These are phyloP conservation scores for Cordilura impudica DNA, from an alignment of 2,888 invertebrate species.

Conservation along the genomic window DNA sequence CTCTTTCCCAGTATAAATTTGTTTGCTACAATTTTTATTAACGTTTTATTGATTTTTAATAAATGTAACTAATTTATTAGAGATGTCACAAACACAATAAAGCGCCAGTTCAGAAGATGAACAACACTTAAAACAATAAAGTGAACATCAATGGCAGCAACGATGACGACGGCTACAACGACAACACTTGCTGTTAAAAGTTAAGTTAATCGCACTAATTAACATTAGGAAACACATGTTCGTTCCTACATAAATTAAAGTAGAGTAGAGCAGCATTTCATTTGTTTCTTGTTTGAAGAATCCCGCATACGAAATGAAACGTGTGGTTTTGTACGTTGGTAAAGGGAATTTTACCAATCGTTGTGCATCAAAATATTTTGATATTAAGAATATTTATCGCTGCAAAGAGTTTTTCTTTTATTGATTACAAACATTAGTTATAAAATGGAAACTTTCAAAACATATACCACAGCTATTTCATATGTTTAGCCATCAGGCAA, in stretches of 20 bases:
- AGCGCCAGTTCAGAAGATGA: constrained; percentile 32
- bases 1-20: neutral
- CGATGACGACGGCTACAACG: neutral
- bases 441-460: neutral
- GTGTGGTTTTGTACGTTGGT: neutral
- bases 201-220: constrained; percentile 44
- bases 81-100: constrained; percentile 9
- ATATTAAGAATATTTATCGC: constrained; percentile 14
- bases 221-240: constrained; percentile 41
- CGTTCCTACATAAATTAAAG: constrained; percentile 33
- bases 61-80: constrained; percentile 49
- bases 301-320: neutral
- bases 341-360: neutral
- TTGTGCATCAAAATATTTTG: constrained; percentile 11
- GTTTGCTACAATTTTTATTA: neutral
- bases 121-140: neutral
- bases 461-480: constrained; percentile 13
- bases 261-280: neutral
- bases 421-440: constrained; percentile 40
- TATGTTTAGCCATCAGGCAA: neutral
- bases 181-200: constrained; percentile 8
- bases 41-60: constrained; percentile 44
- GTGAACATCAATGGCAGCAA: neutral
- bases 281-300: neutral
- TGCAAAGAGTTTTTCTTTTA: constrained; percentile 27